Conservation (phyloP, 2,797 vertebrate genomes). For the Okamejei kenojei region DNA sequence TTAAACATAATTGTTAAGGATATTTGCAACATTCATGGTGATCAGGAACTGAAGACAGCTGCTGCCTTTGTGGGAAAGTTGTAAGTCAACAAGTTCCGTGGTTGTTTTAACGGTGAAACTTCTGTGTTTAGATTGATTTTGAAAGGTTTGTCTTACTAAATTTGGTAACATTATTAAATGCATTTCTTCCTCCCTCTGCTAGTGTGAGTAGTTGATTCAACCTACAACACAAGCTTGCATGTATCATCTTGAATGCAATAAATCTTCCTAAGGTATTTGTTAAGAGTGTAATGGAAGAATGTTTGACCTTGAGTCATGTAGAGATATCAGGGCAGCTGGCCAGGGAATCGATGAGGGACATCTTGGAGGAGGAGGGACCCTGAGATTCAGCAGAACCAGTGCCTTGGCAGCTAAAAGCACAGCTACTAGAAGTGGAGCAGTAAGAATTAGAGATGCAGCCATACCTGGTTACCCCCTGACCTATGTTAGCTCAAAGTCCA, state of each 20-base stretch:
- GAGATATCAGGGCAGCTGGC: background rate
- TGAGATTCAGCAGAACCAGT: background rate
- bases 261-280: too few species aligned
- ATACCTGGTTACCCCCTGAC: too few species aligned
- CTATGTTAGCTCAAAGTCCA: too few species aligned
- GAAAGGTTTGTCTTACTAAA: background rate
- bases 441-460: background rate
- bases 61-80: background rate
- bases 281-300: too few species aligned
- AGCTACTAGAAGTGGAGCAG: background rate
- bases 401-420: background rate
- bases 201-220: background rate
- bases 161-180: background rate
- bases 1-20: background rate
- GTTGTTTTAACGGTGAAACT: background rate
- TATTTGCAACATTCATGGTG: background rate
- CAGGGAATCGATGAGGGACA: background rate
- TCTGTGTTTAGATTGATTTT: background rate
- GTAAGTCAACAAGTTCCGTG: background rate
- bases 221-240: background rate
- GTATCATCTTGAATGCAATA: too few species aligned
- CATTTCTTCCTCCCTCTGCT: background rate
- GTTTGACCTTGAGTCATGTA: too few species aligned
- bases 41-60: background rate
- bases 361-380: background rate